Percentiles rank a stretch among this genome's conserved stretches.
Evolutionary conservation across 2,888 invertebrate species (phyloP).

Genomic region (Blera fallax): DNA sequence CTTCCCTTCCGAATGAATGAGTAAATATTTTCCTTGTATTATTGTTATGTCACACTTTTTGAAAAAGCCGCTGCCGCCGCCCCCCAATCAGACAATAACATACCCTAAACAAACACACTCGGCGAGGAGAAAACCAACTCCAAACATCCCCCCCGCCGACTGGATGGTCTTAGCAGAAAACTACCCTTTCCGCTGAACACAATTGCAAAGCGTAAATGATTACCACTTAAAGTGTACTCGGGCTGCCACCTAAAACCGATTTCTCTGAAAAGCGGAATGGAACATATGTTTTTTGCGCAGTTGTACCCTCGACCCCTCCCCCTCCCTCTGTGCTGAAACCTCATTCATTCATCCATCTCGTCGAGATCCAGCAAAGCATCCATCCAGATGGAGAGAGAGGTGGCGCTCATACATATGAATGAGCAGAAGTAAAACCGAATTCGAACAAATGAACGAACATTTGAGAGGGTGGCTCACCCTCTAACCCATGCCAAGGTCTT

Average conservation of each 20-base stretch:
- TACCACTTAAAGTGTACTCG: slow-evolving; percentile 82
- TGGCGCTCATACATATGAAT: slow-evolving; percentile 72
- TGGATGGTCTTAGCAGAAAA: background rate
- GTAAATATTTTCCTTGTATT: slow-evolving; percentile 69
- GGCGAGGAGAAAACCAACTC: slow-evolving; percentile 2
- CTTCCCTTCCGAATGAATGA: slow-evolving; percentile 53
- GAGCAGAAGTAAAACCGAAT: slow-evolving; percentile 62
- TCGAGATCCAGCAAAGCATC: slow-evolving; percentile 39
- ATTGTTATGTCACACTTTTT: slow-evolving; percentile 68
- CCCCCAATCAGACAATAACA: slow-evolving; percentile 64
- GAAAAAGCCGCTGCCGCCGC: background rate
- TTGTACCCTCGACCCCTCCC: slow-evolving; percentile 25
- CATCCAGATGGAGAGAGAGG: background rate
- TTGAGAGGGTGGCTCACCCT: slow-evolving; percentile 24
- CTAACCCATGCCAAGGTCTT: slow-evolving; percentile 14
- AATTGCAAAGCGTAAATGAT: slow-evolving; percentile 81
- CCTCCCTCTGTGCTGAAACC: slow-evolving; percentile 24
- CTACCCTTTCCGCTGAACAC: slow-evolving; percentile 74
- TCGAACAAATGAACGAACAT: slow-evolving; percentile 71
- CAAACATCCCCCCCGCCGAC: background rate
- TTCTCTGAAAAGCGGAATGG: slow-evolving; percentile 76
- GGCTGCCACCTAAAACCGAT: slow-evolving; percentile 81
- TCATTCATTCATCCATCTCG: slow-evolving; percentile 70
- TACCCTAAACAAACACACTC: slow-evolving; percentile 64
- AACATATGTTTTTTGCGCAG: slow-evolving; percentile 75